These are phyloP conservation scores for Eueides isabella DNA, from an alignment of 1,140 invertebrate species.

Conservation along the genomic window DNA sequence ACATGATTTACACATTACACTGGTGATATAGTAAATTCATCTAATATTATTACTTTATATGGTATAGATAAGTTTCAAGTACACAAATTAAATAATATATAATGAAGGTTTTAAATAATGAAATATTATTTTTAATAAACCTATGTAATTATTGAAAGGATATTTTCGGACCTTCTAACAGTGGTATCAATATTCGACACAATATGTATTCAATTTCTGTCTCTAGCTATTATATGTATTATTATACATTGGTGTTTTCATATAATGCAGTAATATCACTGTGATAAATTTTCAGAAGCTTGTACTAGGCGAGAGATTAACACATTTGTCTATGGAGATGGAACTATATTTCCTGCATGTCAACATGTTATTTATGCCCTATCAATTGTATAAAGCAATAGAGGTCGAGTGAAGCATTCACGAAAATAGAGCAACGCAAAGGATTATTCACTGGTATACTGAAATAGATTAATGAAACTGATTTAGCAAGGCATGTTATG, in stretches of 20 bases:
- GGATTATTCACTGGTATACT: constrained; percentile 14
- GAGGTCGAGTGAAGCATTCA: constrained; percentile 16
- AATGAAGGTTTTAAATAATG: too few relatives aligned
- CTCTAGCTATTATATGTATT: not conserved
- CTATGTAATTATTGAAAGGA: not conserved
- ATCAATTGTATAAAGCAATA: constrained; percentile 22
- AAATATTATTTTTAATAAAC: too few relatives aligned
- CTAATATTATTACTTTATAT: too few relatives aligned
- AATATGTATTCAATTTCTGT: constrained; percentile 5
- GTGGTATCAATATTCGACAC: not conserved
- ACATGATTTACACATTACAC: too few relatives aligned
- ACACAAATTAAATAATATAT: too few relatives aligned
- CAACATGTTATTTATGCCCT: constrained; percentile 16
- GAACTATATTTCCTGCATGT: constrained; percentile 14
- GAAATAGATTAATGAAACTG: constrained; percentile 15
- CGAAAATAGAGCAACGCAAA: constrained; percentile 18
- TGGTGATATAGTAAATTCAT: too few relatives aligned
- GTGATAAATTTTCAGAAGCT: constrained; percentile 7
- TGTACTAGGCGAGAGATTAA: constrained; percentile 13
- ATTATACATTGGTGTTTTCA: not conserved
- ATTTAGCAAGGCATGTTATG: constrained; percentile 10
- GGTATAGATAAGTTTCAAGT: too few relatives aligned
- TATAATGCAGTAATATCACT: not conserved
- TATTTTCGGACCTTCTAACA: not conserved
- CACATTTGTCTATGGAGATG: constrained; percentile 19